Evolutionary conservation across 1,140 invertebrate species (phyloP).

Genomic region (Aphaenogaster floridana): DNA sequence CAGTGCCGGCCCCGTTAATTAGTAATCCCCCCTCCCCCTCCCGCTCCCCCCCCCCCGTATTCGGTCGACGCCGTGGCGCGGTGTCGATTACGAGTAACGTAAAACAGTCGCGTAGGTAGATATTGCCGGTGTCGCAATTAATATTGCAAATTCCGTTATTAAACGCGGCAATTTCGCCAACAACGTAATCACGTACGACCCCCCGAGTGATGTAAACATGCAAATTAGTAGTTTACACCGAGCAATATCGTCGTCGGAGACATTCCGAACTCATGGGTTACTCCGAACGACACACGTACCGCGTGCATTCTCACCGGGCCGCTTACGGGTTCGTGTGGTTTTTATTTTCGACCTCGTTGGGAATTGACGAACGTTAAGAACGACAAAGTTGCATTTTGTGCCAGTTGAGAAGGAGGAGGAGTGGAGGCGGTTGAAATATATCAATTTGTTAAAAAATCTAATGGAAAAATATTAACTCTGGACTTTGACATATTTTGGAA

Average conservation of each 20-base stretch:
- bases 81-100: constrained; percentile 46
- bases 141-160: constrained; percentile 59
- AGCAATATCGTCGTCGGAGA: constrained; percentile 16
- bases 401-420: no score
- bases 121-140: constrained; percentile 37
- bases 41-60: not conserved
- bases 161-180: constrained; percentile 28
- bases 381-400: no score
- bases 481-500: no score
- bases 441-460: no score
- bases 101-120: constrained; percentile 23
- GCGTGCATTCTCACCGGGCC: not conserved
- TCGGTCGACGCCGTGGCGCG: not conserved
- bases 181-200: constrained; percentile 26
- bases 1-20: constrained; percentile 20
- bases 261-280: constrained; percentile 12
- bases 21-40: not conserved
- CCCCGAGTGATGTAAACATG: constrained; percentile 35
- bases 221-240: constrained; percentile 31
- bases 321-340: not conserved
- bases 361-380: not conserved
- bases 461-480: no score
- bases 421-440: no score
- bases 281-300: not conserved
- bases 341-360: not conserved